Percentiles rank a stretch among this genome's conserved stretches.
phyloP scores from a whole-genome alignment of 2,888 invertebrate species.

The Tanytarsus gracilentus region DNA sequence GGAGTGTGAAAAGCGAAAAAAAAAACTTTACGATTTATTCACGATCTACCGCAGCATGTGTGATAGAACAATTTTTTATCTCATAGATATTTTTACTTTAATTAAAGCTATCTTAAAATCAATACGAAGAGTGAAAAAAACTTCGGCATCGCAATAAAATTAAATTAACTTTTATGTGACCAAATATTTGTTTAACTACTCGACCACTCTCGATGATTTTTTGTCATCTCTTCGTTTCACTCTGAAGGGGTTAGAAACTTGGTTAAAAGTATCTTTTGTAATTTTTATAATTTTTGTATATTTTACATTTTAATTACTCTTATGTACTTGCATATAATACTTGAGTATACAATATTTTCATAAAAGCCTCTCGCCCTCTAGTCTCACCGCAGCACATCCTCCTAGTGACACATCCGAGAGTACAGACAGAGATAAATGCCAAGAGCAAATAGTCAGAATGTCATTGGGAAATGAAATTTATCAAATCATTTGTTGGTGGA shows the following conservation, averaged over 20 bases:
- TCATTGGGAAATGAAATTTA: conserved; percentile 6
- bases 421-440: conserved; percentile 25
- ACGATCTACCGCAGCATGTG: conserved; percentile 23
- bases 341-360: no score
- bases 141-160: conserved; percentile 14
- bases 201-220: no score
- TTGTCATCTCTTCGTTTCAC: no score
- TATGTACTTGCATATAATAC: no score
- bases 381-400: no score
- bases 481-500: no score
- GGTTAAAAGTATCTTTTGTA: no score
- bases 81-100: not conserved
- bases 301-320: no score
- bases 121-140: not conserved
- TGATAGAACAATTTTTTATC: not conserved
- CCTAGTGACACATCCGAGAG: not conserved
- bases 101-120: not conserved
- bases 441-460: conserved; percentile 6
- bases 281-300: no score
- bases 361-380: no score
- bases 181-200: conserved; percentile 26
- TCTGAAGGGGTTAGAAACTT: no score
- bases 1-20: not conserved
- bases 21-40: conserved; percentile 10
- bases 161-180: conserved; percentile 25